Evolutionary conservation across 2,888 invertebrate species (phyloP), one percentile per base, ranked within the genome.

Genomic region (Augochlorella aurata): DNA sequence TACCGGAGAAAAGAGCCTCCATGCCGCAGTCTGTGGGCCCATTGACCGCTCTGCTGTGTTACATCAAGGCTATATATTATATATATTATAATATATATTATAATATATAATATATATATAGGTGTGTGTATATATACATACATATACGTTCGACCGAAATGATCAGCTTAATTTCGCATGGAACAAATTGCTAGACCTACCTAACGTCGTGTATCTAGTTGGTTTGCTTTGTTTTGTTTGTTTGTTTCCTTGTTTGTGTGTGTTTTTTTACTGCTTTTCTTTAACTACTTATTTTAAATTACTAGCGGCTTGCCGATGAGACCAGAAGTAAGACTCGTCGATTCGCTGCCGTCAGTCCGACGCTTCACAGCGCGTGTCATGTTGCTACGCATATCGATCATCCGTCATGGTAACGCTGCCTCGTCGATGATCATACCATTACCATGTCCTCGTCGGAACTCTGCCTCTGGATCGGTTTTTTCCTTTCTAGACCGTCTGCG

Each of bases 361-460:
- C 82, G 84, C 81, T 72, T 83, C 84, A 77, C 79, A 86, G 84
- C 85, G 85, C 75, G 80, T 86, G 83, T 86, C 84, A 84, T 86
- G 84, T 84, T 82, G 77, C 82, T 86, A 83, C 79, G 74, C 49
- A 74, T 77, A 81, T 82, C 81, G 84, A 71, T 79, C 76, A 69
- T 86, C 69, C 79, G 63, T 81, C 68, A 58, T 68, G 76, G 78
- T 70, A 78, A 82, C 84, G 84, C 81, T 86, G 84, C 78, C 9
- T 82, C 81, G 82, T 89, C 79, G 84, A 88, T 82, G 91, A 91
- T 93, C 93, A 93, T 92, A 93, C 93, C 93, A 93, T 93, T 85
- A 93, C 93, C 93, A 93, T 93, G 79, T 93, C 93, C 78, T 93
- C 93, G 79, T 93, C 93, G 74, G 93, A 93, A 82, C 91, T 93